These are phyloP conservation scores for Cheilosia vulpina DNA, from an alignment of 2,888 invertebrate species.

Conservation along the genomic window DNA sequence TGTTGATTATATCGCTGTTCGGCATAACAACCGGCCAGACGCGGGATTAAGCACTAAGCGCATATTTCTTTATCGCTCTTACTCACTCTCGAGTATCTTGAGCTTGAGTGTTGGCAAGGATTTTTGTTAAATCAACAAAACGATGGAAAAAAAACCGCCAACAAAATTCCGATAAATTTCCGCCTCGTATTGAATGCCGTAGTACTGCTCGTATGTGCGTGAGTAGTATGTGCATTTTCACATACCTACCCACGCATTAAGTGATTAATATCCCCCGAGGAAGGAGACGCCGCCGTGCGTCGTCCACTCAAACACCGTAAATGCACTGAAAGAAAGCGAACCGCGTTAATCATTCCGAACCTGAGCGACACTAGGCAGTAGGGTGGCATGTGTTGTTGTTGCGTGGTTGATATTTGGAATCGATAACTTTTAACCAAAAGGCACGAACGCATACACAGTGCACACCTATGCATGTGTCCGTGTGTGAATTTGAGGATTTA, in stretches of 20 bases:
- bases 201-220: slow-evolving; percentile 32
- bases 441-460: slow-evolving; percentile 3
- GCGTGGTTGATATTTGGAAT: slow-evolving; percentile 67
- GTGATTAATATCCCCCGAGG: slow-evolving; percentile 61
- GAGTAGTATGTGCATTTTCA: slow-evolving; percentile 47
- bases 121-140: slow-evolving; percentile 21
- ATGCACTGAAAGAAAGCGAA: slow-evolving; percentile 52
- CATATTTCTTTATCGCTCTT: slow-evolving; percentile 53
- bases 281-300: slow-evolving; percentile 14
- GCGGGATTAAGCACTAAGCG: slow-evolving; percentile 50
- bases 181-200: slow-evolving; percentile 49
- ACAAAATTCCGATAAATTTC: slow-evolving; percentile 55
- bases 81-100: slow-evolving; percentile 8
- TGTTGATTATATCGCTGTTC: slow-evolving; percentile 59
- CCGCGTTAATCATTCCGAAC: slow-evolving; percentile 61
- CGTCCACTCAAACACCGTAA: slow-evolving; percentile 5
- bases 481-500: slow-evolving; percentile 50
- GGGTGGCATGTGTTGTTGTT: slow-evolving; percentile 50
- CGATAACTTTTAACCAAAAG: slow-evolving; percentile 49
- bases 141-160: slow-evolving; percentile 8
- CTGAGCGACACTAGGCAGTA: slow-evolving; percentile 40
- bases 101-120: slow-evolving; percentile 57
- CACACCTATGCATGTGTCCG: background rate
- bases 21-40: slow-evolving; percentile 58
- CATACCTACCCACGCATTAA: slow-evolving; percentile 54